Evolutionary conservation across 2,113 vertebrate genomes (phyloP).

Genomic region (Scytalopus superciliaris): DNA sequence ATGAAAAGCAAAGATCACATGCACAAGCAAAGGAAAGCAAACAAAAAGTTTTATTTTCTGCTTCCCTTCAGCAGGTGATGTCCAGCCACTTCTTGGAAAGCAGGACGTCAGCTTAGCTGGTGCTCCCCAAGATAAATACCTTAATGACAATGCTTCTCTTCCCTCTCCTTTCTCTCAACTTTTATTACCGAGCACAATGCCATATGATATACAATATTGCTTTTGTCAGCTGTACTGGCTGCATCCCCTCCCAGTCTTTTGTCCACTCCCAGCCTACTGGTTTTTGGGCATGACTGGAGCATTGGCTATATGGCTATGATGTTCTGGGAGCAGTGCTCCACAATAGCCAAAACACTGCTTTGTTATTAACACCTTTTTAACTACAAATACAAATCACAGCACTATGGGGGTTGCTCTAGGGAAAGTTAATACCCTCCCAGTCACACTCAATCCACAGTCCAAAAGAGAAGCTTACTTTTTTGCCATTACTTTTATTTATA

Average conservation of each 20-base stretch:
- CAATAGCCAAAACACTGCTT: neutral
- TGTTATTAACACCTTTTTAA: neutral
- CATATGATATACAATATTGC: neutral
- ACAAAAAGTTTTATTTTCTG: neutral
- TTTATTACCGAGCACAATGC: neutral
- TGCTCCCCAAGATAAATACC: neutral
- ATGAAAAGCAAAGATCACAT: neutral
- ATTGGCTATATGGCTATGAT: neutral
- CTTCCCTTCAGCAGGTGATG: neutral
- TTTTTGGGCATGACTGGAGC: rapidly evolving
- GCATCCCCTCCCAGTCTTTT: neutral
- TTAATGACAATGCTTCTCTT: rapidly evolving
- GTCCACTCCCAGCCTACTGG: neutral
- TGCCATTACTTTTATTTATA: neutral
- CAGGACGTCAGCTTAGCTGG: neutral
- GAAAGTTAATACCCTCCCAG: neutral
- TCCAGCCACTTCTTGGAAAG: neutral
- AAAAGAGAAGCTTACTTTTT: neutral
- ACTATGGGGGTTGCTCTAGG: rapidly evolving
- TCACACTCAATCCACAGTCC: neutral
- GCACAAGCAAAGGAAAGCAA: neutral
- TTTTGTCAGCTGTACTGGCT: neutral
- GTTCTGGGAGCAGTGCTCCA: neutral
- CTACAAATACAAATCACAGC: neutral
- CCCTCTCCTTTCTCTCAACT: neutral